Evolutionary conservation across 2,797 vertebrate species (phyloP).

Genomic region (Telmatherina bonti): DNA sequence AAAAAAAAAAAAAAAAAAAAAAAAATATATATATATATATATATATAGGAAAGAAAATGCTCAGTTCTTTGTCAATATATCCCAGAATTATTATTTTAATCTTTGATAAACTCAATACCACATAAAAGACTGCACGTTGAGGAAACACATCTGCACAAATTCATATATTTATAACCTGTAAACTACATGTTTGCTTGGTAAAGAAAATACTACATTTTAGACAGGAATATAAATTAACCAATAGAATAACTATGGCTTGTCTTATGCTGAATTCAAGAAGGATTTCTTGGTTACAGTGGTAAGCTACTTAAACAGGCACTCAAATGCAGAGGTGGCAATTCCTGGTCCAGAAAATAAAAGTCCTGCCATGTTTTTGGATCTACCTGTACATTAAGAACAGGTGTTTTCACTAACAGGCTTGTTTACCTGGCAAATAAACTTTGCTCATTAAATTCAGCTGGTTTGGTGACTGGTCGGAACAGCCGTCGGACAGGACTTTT

Average conservation of each 20-base stretch:
- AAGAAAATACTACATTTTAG: constrained; percentile 25
- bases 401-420: too few relatives aligned
- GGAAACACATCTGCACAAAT: constrained; percentile 43
- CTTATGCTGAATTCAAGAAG: not conserved
- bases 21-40: too few relatives aligned
- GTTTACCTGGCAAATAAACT: too few relatives aligned
- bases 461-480: too few relatives aligned
- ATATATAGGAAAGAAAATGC: not conserved
- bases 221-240: constrained; percentile 6
- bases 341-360: too few relatives aligned
- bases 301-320: constrained; percentile 22
- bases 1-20: not conserved
- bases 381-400: too few relatives aligned
- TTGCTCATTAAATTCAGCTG: too few relatives aligned
- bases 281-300: not conserved
- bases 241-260: constrained; percentile 46
- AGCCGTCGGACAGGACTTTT: too few relatives aligned
- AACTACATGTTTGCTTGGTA: constrained; percentile 20
- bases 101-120: constrained; percentile 61
- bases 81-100: constrained; percentile 17
- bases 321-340: too few relatives aligned
- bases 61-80: constrained; percentile 14
- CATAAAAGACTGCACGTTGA: constrained; percentile 48
- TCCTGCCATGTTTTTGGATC: too few relatives aligned
- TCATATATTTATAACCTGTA: constrained; percentile 18